phyloP scores from a whole-genome alignment of 2,888 invertebrate species.

The Nezara viridula region DNA sequence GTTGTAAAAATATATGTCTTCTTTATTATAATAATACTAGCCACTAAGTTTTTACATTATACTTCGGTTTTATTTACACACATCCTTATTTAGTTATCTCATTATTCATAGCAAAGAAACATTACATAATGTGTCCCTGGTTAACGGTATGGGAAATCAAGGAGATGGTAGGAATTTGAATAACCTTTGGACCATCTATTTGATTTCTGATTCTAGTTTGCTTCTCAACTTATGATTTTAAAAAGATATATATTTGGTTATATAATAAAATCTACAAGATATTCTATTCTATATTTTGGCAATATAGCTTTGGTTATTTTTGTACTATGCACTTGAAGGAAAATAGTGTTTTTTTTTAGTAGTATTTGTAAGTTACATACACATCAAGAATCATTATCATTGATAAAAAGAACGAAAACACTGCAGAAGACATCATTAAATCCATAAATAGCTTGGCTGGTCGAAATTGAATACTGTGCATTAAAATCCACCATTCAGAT shows the following conservation, averaged over 20 bases:
- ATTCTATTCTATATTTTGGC: conserved; percentile 27
- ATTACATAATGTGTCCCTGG: too few relatives aligned
- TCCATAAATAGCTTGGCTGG: conserved; percentile 79
- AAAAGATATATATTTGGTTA: not conserved
- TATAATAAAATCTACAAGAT: not conserved
- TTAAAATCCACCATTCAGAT: conserved; percentile 70
- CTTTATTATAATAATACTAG: not conserved
- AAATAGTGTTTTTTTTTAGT: conserved; percentile 27
- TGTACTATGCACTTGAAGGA: not conserved
- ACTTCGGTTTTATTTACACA: not conserved
- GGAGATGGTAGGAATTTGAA: too few relatives aligned
- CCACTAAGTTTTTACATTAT: not conserved
- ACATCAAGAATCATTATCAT: conserved; percentile 61
- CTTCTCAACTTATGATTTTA: not conserved
- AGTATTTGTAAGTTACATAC: conserved; percentile 61
- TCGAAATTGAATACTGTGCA: conserved; percentile 72
- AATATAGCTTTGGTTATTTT: conserved; percentile 18
- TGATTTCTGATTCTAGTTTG: not conserved
- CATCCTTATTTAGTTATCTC: not conserved
- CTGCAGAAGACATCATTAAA: conserved; percentile 77
- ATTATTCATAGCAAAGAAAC: not conserved
- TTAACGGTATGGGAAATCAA: too few relatives aligned
- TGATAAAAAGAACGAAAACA: conserved; percentile 75
- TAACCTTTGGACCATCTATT: too few relatives aligned
- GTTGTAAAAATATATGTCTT: not conserved